Evolutionary conservation across 2,113 vertebrate species (phyloP), one percentile per base, ranked within the genome.

Genomic region (Nibea coibor): DNA sequence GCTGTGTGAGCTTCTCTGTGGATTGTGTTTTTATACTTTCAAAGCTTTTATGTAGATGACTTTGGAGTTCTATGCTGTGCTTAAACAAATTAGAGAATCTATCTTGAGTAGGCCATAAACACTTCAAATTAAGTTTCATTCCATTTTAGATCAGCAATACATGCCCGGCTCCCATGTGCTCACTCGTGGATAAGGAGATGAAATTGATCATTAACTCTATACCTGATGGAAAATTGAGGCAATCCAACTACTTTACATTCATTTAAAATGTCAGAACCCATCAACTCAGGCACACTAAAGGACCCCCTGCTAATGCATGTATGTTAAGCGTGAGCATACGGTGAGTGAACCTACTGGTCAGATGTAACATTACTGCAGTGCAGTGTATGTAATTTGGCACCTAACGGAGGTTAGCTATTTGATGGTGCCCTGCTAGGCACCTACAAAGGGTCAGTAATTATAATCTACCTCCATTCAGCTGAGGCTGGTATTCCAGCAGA

Each of bases 401-500:
- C 11, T n/a, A 24, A 28, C 15, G 12, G 15, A 10, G 6, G 9
- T 17, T 47, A 47, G 15, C 14, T 24, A 45, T 62, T 42, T 42
- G 35, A 14, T 65, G 22, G 63, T 26, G 22, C 10, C 4, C 45
- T 65, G 14, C 15, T 17, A 45, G n/a, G 62, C 57, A 45, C 16
- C 47, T 53, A 15, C 57, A 63, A 1, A 59, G 22, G 26, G 14
- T 64, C 61, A 72, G 59, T 65, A 72, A 50, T 64, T 72, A 72
- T 12, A 26, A 22, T 72, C 28, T 47, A 22, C 4, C 42, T 73
- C 43, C 59, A 72, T 47, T 66, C 62, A 66, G 26, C 11, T 39
- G 20, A 10, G 7, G 22, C 9, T 35, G 26, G n/a, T 48, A 61
- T 61, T 61, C 57, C 8, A 62, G 17, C 10, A 3, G 16, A 66